Evolutionary conservation across 2,113 vertebrate genomes (phyloP), one percentile per base, ranked within the genome.

Genomic region (Ammodytes marinus): DNA sequence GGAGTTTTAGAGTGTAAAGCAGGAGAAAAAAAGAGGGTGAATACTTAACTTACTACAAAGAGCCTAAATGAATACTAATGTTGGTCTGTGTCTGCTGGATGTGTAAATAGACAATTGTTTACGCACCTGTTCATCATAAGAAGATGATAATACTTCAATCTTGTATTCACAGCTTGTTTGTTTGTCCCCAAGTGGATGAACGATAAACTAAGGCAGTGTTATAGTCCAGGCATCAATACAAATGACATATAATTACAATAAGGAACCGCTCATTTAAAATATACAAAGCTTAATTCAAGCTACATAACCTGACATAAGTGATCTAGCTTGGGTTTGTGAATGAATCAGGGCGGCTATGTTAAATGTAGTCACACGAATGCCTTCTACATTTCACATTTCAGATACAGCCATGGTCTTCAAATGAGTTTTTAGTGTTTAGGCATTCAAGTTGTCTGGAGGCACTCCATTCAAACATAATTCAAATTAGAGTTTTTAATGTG

Each of bases 291-390:
- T 12, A 42, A 39, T 53, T 46, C 8, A 46, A 46, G 39, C 50
- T n/a, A 45, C 60, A 69, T 10, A 12, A 45, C 35, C 6, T 0
- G 11, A 55, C 42, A 47, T 45, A 14, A 60, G 53, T 2, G 11
- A 17, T 43, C 47, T 10, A 77, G 64, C 74, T 66, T 60, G 74
- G 61, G 8, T 70, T 61, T 55, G 46, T 77, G 47, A 69, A 35
- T 42, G n/a, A 53, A 64, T 35, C 8, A 7, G 10, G 43, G 17
- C 37, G 0, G 43, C 27, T 68, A 40, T 8, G 19, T 64, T 47
- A 46, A 68, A 72, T 58, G 4, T 63, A 50, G 67, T 85, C 54
- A 63, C 11, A 53, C 27, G 15, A 3, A 17, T 27, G 27, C 27
- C 27, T 55, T 50, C 6, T 17, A 13, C 8, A 47, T 15, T 19